phyloP scores from a whole-genome alignment of 2,888 invertebrate species.

The Drosophila anomelani region DNA sequence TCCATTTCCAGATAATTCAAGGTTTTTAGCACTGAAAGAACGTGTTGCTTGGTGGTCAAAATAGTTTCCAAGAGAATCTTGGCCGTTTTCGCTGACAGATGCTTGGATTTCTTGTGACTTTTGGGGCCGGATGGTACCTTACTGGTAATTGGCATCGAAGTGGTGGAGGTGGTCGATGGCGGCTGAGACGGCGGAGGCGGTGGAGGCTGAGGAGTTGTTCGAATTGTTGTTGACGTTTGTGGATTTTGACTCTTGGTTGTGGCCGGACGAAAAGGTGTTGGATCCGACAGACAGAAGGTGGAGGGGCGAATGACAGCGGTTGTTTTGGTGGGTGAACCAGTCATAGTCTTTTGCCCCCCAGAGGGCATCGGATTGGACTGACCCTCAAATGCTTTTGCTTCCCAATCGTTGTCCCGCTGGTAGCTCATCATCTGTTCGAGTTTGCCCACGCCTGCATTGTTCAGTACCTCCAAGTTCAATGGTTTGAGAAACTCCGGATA shows the following conservation, averaged over 20 bases:
- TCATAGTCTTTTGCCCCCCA: not conserved
- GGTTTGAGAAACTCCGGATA: not conserved
- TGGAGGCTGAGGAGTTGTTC: not conserved
- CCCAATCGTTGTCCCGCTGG: not conserved
- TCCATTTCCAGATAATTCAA: slow-evolving; percentile 50
- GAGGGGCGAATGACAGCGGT: not conserved
- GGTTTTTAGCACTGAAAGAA: slow-evolving; percentile 43
- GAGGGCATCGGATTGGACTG: not conserved
- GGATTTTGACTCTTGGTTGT: not conserved
- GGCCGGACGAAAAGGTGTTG: not conserved
- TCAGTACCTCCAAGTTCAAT: not conserved
- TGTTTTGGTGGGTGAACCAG: not conserved
- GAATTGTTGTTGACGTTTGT: not conserved
- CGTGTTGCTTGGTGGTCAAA: slow-evolving; percentile 43
- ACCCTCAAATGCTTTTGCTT: not conserved
- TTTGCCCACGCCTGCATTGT: slow-evolving; percentile 34
- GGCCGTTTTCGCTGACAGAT: not conserved
- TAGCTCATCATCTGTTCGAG: slow-evolving; percentile 30
- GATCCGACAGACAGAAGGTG: not conserved
- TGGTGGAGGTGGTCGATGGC: not conserved
- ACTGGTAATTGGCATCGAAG: not conserved
- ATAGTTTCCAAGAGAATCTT: slow-evolving; percentile 17
- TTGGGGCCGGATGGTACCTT: not conserved
- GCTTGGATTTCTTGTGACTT: not conserved
- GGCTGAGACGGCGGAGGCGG: not conserved